Conservation (phyloP, 2,888 invertebrate species). For the Sepioteuthis lessoniana region DNA sequence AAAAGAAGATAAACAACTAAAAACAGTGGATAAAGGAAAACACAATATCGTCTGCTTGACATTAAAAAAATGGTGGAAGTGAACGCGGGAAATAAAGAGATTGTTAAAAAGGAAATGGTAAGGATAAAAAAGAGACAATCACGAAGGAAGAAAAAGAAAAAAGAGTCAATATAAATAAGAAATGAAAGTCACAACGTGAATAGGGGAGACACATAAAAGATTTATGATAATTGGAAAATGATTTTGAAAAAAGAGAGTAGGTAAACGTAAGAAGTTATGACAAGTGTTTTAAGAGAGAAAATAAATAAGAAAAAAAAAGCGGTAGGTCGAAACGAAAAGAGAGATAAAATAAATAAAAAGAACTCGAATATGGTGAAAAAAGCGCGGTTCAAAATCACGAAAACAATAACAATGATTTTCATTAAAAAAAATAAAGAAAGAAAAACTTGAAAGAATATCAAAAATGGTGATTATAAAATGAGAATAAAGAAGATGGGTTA, state of each 20-base stretch:
- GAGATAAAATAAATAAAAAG: neutral
- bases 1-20: neutral
- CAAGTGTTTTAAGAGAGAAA: constrained; percentile 16
- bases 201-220: neutral
- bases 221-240: neutral
- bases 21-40: neutral
- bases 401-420: neutral
- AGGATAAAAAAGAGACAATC: neutral
- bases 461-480: no score
- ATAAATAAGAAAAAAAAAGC: neutral
- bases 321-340: neutral
- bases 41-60: neutral
- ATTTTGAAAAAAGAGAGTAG: neutral
- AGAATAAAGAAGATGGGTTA: no score
- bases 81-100: neutral
- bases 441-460: no score
- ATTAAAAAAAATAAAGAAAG: neutral
- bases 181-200: neutral
- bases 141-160: neutral
- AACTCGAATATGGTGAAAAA: neutral
- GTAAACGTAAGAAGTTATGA: neutral
- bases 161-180: neutral
- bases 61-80: neutral
- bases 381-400: neutral
- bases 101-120: neutral